Evolutionary conservation across 2,888 invertebrate species (phyloP).

Genomic region (Cybosia mesomella): DNA sequence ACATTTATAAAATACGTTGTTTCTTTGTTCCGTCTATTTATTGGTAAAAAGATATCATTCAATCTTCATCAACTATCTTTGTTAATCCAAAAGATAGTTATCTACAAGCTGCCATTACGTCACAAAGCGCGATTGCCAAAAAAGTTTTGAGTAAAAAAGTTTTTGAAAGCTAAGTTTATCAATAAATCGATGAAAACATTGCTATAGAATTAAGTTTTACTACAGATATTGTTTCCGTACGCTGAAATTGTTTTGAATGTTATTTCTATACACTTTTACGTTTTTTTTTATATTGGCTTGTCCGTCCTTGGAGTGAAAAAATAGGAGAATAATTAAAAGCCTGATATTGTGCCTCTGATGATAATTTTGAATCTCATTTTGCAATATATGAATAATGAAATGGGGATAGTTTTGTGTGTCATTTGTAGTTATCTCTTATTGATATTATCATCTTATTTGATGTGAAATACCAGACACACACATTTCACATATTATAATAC

Average conservation of each 20-base stretch:
- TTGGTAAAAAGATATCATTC: constrained; percentile 22
- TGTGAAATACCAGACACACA: background rate
- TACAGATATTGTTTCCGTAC: constrained; percentile 37
- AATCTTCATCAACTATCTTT: too few relatives aligned
- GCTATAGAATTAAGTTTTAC: constrained; percentile 40
- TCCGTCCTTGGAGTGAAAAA: constrained; percentile 79
- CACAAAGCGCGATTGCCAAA: constrained; percentile 1
- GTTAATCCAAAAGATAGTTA: background rate
- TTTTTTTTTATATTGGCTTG: constrained; percentile 65
- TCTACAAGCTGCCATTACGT: constrained; percentile 3
- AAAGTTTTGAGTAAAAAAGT: background rate
- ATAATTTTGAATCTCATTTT: constrained; percentile 71
- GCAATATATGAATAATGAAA: constrained; percentile 56
- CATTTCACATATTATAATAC: background rate
- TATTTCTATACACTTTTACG: constrained; percentile 33
- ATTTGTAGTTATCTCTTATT: constrained; percentile 10
- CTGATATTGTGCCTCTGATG: constrained; percentile 80
- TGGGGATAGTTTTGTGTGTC: constrained; percentile 39
- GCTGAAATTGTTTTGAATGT: constrained; percentile 34
- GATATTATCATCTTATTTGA: background rate
- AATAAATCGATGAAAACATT: constrained; percentile 36
- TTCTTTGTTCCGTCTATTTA: constrained; percentile 34
- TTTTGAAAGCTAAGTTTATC: constrained; percentile 10
- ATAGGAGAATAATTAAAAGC: constrained; percentile 65
- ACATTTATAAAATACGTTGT: constrained; percentile 44